A percentile compares a stretch with the other conserved stretches of the same genome.
Evolutionary conservation across 2,888 invertebrate species (phyloP).

Genomic region (Rhaphigaster nebulosa): DNA sequence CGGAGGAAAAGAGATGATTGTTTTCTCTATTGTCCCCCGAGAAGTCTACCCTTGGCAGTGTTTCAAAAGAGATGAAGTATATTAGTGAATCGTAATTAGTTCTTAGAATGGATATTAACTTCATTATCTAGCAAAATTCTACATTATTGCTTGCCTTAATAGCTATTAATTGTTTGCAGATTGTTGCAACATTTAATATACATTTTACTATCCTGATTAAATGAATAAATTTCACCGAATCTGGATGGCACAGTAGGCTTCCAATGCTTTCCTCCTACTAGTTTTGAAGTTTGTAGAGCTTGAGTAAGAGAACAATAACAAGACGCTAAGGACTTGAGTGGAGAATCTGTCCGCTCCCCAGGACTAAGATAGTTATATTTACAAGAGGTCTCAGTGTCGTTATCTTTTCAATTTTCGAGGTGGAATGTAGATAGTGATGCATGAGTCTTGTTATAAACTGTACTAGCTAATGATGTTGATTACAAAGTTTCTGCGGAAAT

Average conservation of each 20-base stretch:
- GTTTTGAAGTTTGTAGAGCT: neutral
- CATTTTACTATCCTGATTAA: neutral
- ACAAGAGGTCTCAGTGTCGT: neutral
- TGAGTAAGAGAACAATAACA: neutral
- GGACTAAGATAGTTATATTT: neutral
- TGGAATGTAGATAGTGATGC: neutral
- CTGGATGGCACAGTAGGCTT: neutral
- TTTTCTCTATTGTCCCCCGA: neutral
- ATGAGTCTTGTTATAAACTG: neutral
- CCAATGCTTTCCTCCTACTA: neutral
- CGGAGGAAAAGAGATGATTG: neutral
- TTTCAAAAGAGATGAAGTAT: neutral
- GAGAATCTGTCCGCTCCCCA: neutral
- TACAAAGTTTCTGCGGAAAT: neutral
- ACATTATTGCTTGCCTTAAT: neutral
- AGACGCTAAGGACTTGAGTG: conserved; percentile 1
- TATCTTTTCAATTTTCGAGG: neutral
- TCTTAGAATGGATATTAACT: neutral
- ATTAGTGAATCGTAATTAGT: neutral
- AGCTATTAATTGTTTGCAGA: neutral
- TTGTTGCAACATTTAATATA: neutral
- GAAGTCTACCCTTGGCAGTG: neutral
- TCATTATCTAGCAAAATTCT: neutral
- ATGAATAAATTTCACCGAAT: neutral
- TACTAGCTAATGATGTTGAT: neutral